Percentiles rank a stretch among this genome's conserved stretches.
Evolutionary conservation across 2,113 vertebrate genomes (phyloP).

Genomic region (Corydoras maculifer): DNA sequence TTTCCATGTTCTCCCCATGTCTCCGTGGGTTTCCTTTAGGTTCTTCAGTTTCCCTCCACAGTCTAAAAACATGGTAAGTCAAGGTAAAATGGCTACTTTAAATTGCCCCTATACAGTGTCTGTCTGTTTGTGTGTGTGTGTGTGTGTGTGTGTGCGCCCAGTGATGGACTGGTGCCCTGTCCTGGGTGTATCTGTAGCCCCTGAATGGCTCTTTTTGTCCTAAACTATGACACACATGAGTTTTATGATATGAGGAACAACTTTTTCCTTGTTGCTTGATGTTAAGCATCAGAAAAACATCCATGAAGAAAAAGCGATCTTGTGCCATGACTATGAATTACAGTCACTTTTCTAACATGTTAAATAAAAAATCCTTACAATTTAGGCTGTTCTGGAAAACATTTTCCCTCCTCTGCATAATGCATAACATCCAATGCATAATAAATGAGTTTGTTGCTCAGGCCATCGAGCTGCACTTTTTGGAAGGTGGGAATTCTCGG

Average conservation of each 20-base stretch:
- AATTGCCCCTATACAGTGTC: too few relatives aligned
- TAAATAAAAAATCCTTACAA: conserved; percentile 32
- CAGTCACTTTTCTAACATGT: conserved; percentile 6
- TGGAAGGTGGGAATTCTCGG: background rate
- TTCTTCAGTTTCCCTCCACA: too few relatives aligned
- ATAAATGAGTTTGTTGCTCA: conserved; percentile 19
- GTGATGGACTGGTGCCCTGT: too few relatives aligned
- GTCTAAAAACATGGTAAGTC: too few relatives aligned
- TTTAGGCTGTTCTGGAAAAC: conserved; percentile 32
- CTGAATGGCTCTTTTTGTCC: too few relatives aligned
- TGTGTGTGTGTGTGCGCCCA: too few relatives aligned
- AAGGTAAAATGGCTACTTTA: too few relatives aligned
- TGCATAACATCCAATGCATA: conserved; percentile 30
- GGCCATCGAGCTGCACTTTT: conserved; percentile 8
- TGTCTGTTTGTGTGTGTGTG: too few relatives aligned
- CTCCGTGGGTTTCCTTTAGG: too few relatives aligned
- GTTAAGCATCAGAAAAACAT: background rate
- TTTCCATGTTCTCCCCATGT: too few relatives aligned
- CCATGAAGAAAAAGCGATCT: background rate
- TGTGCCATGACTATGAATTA: conserved; percentile 24
- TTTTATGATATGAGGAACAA: background rate
- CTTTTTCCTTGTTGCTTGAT: background rate
- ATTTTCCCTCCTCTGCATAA: conserved; percentile 24
- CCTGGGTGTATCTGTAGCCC: too few relatives aligned
- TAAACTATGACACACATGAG: too few relatives aligned